Conservation (phyloP, 2,888 invertebrate species). For the Philereme vetulata region DNA sequence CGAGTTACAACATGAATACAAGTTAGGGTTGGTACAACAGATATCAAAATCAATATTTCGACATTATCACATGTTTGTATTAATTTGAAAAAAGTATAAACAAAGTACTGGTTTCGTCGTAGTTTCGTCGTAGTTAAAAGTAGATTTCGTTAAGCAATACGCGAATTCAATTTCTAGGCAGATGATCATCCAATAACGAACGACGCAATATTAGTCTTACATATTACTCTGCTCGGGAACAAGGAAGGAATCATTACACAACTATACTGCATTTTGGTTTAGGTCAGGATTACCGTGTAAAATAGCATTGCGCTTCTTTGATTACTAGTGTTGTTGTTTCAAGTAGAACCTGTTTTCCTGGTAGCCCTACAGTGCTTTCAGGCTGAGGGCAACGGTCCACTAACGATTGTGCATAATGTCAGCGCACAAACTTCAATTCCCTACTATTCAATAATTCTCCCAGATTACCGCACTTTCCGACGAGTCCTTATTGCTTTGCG, state of each 20-base stretch:
- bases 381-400: conserved; percentile 57
- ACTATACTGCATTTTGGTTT: neutral
- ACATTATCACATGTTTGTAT: conserved; percentile 20
- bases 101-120: neutral
- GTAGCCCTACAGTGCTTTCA: conserved; percentile 19
- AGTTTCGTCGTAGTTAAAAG: conserved; percentile 9
- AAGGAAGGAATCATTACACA: neutral
- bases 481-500: conserved; percentile 4
- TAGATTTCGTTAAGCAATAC: conserved; percentile 23
- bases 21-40: conserved; percentile 20
- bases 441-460: conserved; percentile 19
- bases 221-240: neutral
- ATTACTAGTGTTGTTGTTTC: neutral
- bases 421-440: conserved; percentile 13
- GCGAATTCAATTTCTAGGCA: conserved; percentile 8
- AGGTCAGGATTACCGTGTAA: neutral
- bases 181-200: neutral
- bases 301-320: neutral
- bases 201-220: neutral
- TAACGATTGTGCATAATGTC: conserved; percentile 60
- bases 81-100: conserved; percentile 25
- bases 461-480: conserved; percentile 10
- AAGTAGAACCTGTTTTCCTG: neutral
- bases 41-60: conserved; percentile 1
- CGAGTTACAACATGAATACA: conserved; percentile 12